Evolutionary conservation across 2,797 vertebrate genomes (phyloP).

Genomic region (Chlorospingus semifuscus): DNA sequence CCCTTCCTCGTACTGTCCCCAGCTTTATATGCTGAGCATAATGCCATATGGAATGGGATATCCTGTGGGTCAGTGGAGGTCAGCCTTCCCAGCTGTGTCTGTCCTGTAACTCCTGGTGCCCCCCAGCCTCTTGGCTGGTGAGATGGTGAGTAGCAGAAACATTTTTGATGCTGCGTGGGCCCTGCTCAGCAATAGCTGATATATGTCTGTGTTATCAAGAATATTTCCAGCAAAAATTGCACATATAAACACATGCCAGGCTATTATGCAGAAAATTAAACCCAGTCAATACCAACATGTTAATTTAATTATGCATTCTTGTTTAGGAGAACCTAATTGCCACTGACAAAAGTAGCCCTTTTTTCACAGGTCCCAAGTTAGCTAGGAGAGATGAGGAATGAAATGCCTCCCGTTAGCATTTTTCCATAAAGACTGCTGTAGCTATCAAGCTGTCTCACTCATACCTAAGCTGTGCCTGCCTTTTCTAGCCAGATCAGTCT

Average conservation of each 20-base stretch:
- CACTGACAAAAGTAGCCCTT: not conserved
- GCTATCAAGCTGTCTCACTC: not conserved
- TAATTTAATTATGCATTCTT: not conserved
- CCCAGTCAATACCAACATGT: not conserved
- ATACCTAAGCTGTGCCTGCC: not conserved
- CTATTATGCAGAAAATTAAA: not conserved
- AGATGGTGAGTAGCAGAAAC: not conserved
- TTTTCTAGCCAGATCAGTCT: not conserved
- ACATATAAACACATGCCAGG: not conserved
- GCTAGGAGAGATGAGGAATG: not conserved
- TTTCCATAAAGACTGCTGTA: not conserved
- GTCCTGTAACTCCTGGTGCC: not conserved
- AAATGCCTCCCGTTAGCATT: not conserved
- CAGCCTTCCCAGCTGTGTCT: not conserved
- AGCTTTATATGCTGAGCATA: not conserved
- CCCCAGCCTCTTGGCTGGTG: not conserved
- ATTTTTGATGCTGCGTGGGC: not conserved
- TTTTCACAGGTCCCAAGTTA: not conserved
- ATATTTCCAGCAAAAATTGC: not conserved
- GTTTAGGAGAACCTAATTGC: not conserved
- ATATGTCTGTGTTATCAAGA: too few species aligned
- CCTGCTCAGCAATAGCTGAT: not conserved
- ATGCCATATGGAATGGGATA: not conserved
- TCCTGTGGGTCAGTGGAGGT: not conserved
- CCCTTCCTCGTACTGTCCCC: not conserved